These are phyloP conservation scores for Andricus grossulariae DNA, from an alignment of 1,140 invertebrate species.

Conservation along the genomic window DNA sequence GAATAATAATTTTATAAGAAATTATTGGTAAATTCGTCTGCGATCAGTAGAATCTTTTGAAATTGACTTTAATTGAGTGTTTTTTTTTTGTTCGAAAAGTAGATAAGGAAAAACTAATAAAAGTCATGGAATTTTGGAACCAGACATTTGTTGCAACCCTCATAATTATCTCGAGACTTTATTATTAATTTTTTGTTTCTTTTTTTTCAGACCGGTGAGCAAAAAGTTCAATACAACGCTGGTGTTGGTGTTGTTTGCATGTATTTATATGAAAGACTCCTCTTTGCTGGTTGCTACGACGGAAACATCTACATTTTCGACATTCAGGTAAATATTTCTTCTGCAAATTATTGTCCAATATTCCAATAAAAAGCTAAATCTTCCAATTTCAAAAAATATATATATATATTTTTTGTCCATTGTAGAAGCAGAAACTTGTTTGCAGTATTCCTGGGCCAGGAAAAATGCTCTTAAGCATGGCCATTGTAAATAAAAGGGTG, in stretches of 20 bases:
- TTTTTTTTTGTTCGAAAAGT: too few species aligned
- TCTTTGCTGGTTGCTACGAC: constrained; percentile 83
- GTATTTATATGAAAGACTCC: constrained; percentile 76
- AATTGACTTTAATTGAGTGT: too few species aligned
- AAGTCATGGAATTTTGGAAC: too few species aligned
- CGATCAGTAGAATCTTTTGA: too few species aligned
- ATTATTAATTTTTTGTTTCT: constrained; percentile 20
- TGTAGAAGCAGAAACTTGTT: constrained; percentile 79
- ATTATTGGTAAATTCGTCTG: too few species aligned
- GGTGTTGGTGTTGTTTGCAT: constrained; percentile 83
- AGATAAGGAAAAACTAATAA: too few species aligned
- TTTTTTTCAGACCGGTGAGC: constrained; percentile 76
- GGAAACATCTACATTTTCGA: constrained; percentile 83
- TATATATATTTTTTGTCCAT: constrained; percentile 74
- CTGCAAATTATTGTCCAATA: too few species aligned
- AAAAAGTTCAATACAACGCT: constrained; percentile 77
- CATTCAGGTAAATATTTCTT: constrained; percentile 57
- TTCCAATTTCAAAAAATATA: background rate
- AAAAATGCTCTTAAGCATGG: constrained; percentile 70
- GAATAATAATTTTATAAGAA: too few species aligned
- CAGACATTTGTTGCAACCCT: too few species aligned
- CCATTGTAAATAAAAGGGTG: background rate
- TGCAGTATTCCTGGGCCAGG: constrained; percentile 81
- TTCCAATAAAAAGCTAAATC: too few species aligned
- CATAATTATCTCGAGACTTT: too few species aligned